Percentiles rank a stretch among this genome's conserved stretches.
Evolutionary conservation across 2,888 invertebrate species (phyloP).

Genomic region (Brenthis hecate): DNA sequence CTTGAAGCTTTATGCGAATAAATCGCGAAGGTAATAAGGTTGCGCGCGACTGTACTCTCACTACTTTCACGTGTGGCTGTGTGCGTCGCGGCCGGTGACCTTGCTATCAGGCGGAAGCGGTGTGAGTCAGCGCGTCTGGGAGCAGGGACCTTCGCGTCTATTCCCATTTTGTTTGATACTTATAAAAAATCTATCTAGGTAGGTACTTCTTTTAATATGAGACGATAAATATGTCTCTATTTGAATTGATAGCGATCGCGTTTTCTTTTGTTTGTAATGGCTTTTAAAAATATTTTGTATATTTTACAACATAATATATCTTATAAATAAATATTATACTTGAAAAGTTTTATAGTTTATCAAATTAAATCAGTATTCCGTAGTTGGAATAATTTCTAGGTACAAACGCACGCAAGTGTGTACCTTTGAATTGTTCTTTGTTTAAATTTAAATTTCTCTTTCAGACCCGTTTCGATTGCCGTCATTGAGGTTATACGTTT

Average conservation of each 20-base stretch:
- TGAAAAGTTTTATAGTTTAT: too few species aligned
- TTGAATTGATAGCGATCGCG: too few species aligned
- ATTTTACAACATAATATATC: too few species aligned
- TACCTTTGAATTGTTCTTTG: conserved; percentile 26
- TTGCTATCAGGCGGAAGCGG: conserved; percentile 82
- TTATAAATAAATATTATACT: too few species aligned
- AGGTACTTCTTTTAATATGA: background rate
- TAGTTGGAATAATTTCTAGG: background rate
- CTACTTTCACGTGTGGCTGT: conserved; percentile 65
- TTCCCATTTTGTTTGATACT: conserved; percentile 34
- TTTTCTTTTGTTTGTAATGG: too few species aligned
- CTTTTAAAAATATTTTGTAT: too few species aligned
- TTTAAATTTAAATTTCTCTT: conserved; percentile 38
- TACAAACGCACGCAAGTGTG: conserved; percentile 1
- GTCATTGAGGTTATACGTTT: conserved; percentile 44
- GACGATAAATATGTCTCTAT: too few species aligned
- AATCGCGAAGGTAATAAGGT: conserved; percentile 26
- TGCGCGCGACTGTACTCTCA: conserved; percentile 72
- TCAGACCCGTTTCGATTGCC: conserved; percentile 40
- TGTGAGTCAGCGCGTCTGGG: conserved; percentile 79
- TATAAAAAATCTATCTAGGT: conserved; percentile 9
- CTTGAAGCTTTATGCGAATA: conserved; percentile 19
- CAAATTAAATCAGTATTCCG: too few species aligned
- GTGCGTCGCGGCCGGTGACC: conserved; percentile 75
- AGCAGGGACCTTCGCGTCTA: conserved; percentile 69